Base-by-base conservation (phyloP, 2,888 invertebrate genomes). In the Corbicula japonica region DNA sequence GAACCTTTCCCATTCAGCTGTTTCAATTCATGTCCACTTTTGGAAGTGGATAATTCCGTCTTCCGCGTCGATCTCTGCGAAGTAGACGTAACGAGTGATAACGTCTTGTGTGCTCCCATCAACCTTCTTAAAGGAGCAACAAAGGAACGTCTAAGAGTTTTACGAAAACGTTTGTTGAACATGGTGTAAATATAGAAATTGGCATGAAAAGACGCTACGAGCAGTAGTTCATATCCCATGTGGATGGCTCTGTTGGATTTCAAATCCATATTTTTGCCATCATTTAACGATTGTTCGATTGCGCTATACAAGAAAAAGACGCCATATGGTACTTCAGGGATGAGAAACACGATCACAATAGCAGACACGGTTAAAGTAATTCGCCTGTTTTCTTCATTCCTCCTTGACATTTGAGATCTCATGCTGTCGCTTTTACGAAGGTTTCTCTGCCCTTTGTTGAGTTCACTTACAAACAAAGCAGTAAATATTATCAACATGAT, bases 321-420 rank as follows among this genome's bases (percentile, higher is more conserved):
- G 15, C 58, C 65, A 30, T 65, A 70, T 30, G 70, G 76, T 15
- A 76, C 34, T 70, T 76, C 71, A 4, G 76, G 76, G 18, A 76
- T 50, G 23, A 76, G 65, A 15, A 63, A 65, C 21, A 70, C 58
- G 23, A 76, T 48, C 0, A 76, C 65, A 38, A 76, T 65, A 4
- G 60, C 58, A 30, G 58, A 44, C 15, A 76, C 76, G 21, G 71
- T 65, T 28, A 60, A 50, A 1, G 65, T 48, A 1, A 76, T 38
- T 35, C 76, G 35, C 18, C 65, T 46, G 48, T 76, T 76, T 41
- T 76, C 68, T 0, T 30, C 3, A 0, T 38, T 32, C 18, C 68
- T 35, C 12, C 15, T 38, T 8, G 30, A n/a, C 15, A 69, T 32
- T 58, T 69, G 68, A 15, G 26, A 6, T 0, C 58, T 8, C 30